Conservation (phyloP, 2,797 vertebrate species). For the Octomys mimax region DNA sequence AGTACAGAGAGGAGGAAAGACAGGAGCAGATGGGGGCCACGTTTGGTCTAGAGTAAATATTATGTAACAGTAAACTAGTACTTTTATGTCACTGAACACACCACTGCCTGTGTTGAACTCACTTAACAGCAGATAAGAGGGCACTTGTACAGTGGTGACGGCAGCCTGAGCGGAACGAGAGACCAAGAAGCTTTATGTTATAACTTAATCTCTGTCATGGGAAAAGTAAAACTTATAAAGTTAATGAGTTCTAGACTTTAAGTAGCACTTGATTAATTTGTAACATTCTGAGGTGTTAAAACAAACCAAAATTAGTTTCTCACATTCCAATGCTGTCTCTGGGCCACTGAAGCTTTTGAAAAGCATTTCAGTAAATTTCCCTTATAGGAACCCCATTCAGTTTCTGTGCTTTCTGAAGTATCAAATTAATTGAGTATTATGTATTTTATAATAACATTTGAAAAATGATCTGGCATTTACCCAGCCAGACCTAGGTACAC, state of each 20-base stretch:
- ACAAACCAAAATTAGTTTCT: constrained; percentile 89
- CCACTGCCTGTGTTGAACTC: constrained; percentile 24
- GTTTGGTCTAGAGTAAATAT: background rate
- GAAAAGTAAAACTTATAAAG: constrained; percentile 89
- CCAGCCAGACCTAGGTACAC: constrained; percentile 43
- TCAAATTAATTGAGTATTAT: constrained; percentile 47
- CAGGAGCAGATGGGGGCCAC: constrained; percentile 4
- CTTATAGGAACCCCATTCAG: constrained; percentile 63
- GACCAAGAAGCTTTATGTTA: constrained; percentile 83
- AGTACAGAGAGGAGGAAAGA: constrained; percentile 22
- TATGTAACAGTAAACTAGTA: constrained; percentile 35
- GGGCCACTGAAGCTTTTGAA: constrained; percentile 81
- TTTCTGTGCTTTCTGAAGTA: constrained; percentile 54
- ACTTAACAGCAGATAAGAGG: constrained; percentile 71
- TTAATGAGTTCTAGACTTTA: constrained; percentile 92
- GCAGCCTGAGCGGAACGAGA: constrained; percentile 74
- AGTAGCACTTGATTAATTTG: constrained; percentile 91
- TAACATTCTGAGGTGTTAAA: constrained; percentile 90
- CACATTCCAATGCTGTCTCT: constrained; percentile 88
- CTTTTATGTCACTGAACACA: constrained; percentile 63
- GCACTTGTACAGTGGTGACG: constrained; percentile 63
- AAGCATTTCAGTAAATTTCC: constrained; percentile 82
- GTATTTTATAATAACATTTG: constrained; percentile 65
- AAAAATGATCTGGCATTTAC: constrained; percentile 64
- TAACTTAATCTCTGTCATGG: constrained; percentile 87